These are phyloP conservation scores for Serrognathus titanus DNA, from an alignment of 2,888 invertebrate genomes.

Conservation along the genomic window DNA sequence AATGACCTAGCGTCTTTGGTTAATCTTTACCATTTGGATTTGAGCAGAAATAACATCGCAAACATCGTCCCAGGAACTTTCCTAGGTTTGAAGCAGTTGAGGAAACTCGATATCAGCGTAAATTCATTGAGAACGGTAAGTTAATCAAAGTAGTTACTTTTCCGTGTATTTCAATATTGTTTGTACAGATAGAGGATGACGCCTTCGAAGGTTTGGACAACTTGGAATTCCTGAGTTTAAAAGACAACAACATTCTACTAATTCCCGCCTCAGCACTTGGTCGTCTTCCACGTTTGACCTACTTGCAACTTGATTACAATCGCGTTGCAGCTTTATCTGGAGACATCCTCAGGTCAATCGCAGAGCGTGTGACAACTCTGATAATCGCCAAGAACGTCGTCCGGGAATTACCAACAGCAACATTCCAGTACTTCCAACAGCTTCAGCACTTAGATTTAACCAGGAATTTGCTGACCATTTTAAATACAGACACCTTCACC, in stretches of 20 bases:
- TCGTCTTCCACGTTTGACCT: slow-evolving; percentile 69
- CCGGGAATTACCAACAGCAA: slow-evolving; percentile 75
- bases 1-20: slow-evolving; percentile 65
- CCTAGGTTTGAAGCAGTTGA: slow-evolving; percentile 66
- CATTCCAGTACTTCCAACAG: slow-evolving; percentile 75
- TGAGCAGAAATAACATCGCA: slow-evolving; percentile 80
- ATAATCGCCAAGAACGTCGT: slow-evolving; percentile 82
- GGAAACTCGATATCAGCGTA: slow-evolving; percentile 76
- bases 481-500: slow-evolving; percentile 70
- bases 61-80: slow-evolving; percentile 81
- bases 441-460: slow-evolving; percentile 71
- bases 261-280: slow-evolving; percentile 81
- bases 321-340: slow-evolving; percentile 80
- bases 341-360: slow-evolving; percentile 71
- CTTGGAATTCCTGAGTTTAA: slow-evolving; percentile 71
- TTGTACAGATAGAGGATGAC: slow-evolving; percentile 76
- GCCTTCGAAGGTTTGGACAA: slow-evolving; percentile 79
- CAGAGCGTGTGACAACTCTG: slow-evolving; percentile 65
- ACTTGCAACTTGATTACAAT: slow-evolving; percentile 79
- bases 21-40: slow-evolving; percentile 70
- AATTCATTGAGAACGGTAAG: slow-evolving; percentile 83
- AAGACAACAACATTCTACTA: slow-evolving; percentile 83
- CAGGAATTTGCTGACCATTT: slow-evolving; percentile 70
- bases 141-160: slow-evolving; percentile 21
- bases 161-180: background rate